phyloP scores from a whole-genome alignment of 2,797 vertebrate genomes.

The Novumbra hubbsi region DNA sequence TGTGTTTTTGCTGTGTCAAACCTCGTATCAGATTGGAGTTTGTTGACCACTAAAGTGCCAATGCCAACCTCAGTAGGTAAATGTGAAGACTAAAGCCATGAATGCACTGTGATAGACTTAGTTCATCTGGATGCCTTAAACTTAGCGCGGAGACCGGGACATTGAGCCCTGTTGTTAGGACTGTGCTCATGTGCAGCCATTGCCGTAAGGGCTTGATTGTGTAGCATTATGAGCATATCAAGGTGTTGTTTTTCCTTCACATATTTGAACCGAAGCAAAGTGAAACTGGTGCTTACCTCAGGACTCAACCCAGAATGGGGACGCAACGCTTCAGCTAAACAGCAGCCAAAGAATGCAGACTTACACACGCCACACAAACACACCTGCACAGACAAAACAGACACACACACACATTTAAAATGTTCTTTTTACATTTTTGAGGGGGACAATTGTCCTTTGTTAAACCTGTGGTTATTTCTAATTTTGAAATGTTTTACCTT shows the following conservation, averaged over 20 bases:
- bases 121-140: constrained; percentile 64
- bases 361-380: constrained; percentile 23
- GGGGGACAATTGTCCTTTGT: constrained; percentile 64
- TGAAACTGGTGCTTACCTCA: constrained; percentile 80
- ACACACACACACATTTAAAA: constrained; percentile 18
- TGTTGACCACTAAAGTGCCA: constrained; percentile 79
- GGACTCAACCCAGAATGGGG: constrained; percentile 74
- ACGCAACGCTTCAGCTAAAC: constrained; percentile 68
- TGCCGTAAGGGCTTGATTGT: constrained; percentile 68
- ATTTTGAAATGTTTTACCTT: constrained; percentile 61
- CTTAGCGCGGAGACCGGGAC: constrained; percentile 45
- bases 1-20: constrained; percentile 44
- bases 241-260: constrained; percentile 60
- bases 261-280: constrained; percentile 62
- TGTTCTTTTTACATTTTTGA: constrained; percentile 25
- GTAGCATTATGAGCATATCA: constrained; percentile 72
- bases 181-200: constrained; percentile 48
- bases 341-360: constrained; percentile 35
- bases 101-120: constrained; percentile 79
- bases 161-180: constrained; percentile 57
- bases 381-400: constrained; percentile 11
- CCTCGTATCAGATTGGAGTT: constrained; percentile 59
- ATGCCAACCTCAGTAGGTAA: constrained; percentile 79
- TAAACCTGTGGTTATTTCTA: constrained; percentile 77
- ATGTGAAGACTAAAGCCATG: constrained; percentile 81